A percentile compares a stretch with the other conserved stretches of the same genome.
phyloP scores from a whole-genome alignment of 2,888 invertebrate species.

The Lepidocyrtoides sp. region DNA sequence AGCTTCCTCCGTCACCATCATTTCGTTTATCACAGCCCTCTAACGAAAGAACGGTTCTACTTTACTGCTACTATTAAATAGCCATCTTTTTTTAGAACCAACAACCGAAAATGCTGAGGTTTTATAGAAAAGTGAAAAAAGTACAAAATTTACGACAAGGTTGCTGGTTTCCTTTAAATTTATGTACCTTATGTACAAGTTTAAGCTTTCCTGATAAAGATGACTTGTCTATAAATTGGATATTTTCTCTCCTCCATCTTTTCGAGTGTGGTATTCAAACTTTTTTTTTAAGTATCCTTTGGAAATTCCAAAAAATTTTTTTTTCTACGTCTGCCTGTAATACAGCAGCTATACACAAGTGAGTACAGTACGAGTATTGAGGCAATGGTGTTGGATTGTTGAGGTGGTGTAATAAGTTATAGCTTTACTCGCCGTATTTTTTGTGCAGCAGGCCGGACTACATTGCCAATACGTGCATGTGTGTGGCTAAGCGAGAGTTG shows the following conservation, averaged over 20 bases:
- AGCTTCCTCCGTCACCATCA: constrained; percentile 86
- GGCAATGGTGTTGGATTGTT: background rate
- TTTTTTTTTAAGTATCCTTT: constrained; percentile 17
- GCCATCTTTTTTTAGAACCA: constrained; percentile 28
- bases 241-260: constrained; percentile 26
- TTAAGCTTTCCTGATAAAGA: constrained; percentile 70
- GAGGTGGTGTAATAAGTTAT: too few species aligned
- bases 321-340: background rate
- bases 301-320: background rate
- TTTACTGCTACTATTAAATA: constrained; percentile 14
- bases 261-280: background rate
- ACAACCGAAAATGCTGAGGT: constrained; percentile 47
- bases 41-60: constrained; percentile 84
- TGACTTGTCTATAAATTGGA: constrained; percentile 74
- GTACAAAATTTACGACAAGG: constrained; percentile 62
- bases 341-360: background rate
- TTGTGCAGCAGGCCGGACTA: background rate
- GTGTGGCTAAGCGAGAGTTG: constrained; percentile 27
- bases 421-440: background rate
- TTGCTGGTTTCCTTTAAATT: constrained; percentile 56
- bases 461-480: background rate
- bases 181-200: constrained; percentile 73
- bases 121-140: constrained; percentile 42
- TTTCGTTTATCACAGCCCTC: constrained; percentile 86
- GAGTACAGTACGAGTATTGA: background rate